Evolutionary conservation across 2,888 invertebrate species (phyloP).

Genomic region (Clostera curtula): DNA sequence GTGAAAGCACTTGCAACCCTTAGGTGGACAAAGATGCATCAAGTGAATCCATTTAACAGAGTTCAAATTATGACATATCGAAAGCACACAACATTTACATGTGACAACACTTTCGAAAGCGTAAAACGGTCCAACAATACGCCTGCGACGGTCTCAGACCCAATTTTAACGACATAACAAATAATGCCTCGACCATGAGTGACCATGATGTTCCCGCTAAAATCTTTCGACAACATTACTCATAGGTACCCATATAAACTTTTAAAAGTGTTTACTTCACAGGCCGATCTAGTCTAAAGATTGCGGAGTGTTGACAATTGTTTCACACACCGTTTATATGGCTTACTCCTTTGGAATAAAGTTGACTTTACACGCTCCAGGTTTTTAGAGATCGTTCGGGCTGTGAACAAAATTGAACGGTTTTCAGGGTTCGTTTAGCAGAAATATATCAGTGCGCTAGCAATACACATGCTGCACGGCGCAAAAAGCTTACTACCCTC

Average conservation of each 20-base stretch:
- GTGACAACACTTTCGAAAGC: constrained; percentile 46
- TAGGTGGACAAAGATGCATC: no score
- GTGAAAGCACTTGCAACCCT: no score
- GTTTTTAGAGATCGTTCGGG: constrained; percentile 9
- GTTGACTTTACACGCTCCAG: constrained; percentile 25
- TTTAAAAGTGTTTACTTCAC: constrained; percentile 72
- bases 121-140: constrained; percentile 42
- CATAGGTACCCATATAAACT: constrained; percentile 63
- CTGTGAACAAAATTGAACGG: no score
- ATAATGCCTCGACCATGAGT: constrained; percentile 45
- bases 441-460: no score
- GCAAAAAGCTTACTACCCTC: no score
- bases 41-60: constrained; percentile 1
- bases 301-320: constrained; percentile 46
- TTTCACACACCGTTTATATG: constrained; percentile 7
- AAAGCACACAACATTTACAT: constrained; percentile 19
- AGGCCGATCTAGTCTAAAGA: constrained; percentile 59
- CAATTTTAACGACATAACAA: constrained; percentile 56
- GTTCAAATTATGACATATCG: constrained; percentile 22
- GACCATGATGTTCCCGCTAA: constrained; percentile 66
- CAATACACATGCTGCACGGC: no score
- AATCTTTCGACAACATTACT: constrained; percentile 64
- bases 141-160: constrained; percentile 36
- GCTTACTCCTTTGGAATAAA: constrained; percentile 21
- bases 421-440: no score